phyloP scores from a whole-genome alignment of 2,113 vertebrate species.

The Bagarius yarrelli region DNA sequence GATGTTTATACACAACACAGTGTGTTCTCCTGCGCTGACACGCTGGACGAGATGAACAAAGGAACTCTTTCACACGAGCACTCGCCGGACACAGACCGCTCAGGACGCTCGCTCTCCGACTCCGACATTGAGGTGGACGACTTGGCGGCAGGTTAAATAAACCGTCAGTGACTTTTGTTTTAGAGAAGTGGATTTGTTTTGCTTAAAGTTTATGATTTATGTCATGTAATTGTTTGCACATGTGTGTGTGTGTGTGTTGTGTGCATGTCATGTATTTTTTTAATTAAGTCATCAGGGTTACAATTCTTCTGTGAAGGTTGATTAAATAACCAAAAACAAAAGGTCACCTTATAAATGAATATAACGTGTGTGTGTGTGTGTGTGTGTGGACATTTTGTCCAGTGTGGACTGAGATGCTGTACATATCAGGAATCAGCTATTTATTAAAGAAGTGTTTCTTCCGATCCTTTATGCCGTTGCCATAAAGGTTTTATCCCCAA shows the following conservation, averaged over 20 bases:
- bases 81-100: constrained; percentile 84
- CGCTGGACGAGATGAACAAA: constrained; percentile 83
- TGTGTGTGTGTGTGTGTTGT: not conserved
- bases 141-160: constrained; percentile 86
- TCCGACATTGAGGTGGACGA: constrained; percentile 89
- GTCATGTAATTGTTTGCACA: not conserved
- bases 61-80: constrained; percentile 64
- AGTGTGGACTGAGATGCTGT: not conserved
- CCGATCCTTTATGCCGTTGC: not conserved
- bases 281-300: not conserved
- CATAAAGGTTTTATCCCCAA: not conserved
- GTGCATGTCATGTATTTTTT: not conserved
- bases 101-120: constrained; percentile 85
- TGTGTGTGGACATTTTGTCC: not conserved
- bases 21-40: constrained; percentile 94
- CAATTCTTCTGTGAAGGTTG: not conserved
- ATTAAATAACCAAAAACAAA: constrained; percentile 4
- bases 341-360: not conserved
- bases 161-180: constrained; percentile 51
- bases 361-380: not conserved
- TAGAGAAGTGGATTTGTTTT: not conserved
- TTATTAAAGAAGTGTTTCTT: not conserved
- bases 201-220: not conserved
- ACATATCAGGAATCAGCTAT: not conserved
- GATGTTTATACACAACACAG: constrained; percentile 68